These are phyloP conservation scores for Meliscaeva auricollis DNA, from an alignment of 2,888 invertebrate genomes.

Conservation along the genomic window DNA sequence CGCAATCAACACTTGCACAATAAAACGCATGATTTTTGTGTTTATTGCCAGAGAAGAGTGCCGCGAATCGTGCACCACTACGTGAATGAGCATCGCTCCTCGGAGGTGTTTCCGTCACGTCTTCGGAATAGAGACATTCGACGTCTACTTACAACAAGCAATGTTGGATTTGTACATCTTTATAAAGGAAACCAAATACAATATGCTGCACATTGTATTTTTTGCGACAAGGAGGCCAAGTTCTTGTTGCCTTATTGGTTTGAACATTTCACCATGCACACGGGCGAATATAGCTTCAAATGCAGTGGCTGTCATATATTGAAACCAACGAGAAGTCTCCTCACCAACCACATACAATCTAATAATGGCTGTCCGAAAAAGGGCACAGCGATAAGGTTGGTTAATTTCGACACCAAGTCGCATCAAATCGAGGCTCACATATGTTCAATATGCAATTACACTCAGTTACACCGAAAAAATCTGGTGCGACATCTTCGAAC, in stretches of 20 bases:
- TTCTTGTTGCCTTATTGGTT: slow-evolving; percentile 81
- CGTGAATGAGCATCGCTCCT: slow-evolving; percentile 78
- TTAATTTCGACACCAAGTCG: slow-evolving; percentile 74
- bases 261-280: slow-evolving; percentile 91
- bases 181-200: slow-evolving; percentile 78
- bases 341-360: slow-evolving; percentile 76
- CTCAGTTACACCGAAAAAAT: slow-evolving; percentile 87
- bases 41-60: slow-evolving; percentile 77
- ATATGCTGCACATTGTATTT: slow-evolving; percentile 78
- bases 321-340: slow-evolving; percentile 78
- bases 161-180: slow-evolving; percentile 66
- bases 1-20: slow-evolving; percentile 70
- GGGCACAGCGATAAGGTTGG: slow-evolving; percentile 71
- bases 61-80: slow-evolving; percentile 79
- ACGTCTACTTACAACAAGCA: slow-evolving; percentile 69
- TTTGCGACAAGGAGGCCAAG: slow-evolving; percentile 78
- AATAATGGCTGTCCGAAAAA: slow-evolving; percentile 73
- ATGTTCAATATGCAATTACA: slow-evolving; percentile 89
- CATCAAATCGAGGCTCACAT: slow-evolving; percentile 85
- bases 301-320: slow-evolving; percentile 86
- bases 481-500: slow-evolving; percentile 86
- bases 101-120: slow-evolving; percentile 79
- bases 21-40: slow-evolving; percentile 73
- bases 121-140: slow-evolving; percentile 74
- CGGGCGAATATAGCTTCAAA: slow-evolving; percentile 90